phyloP scores from a whole-genome alignment of 2,888 invertebrate species.

The Pollenia labialis region DNA sequence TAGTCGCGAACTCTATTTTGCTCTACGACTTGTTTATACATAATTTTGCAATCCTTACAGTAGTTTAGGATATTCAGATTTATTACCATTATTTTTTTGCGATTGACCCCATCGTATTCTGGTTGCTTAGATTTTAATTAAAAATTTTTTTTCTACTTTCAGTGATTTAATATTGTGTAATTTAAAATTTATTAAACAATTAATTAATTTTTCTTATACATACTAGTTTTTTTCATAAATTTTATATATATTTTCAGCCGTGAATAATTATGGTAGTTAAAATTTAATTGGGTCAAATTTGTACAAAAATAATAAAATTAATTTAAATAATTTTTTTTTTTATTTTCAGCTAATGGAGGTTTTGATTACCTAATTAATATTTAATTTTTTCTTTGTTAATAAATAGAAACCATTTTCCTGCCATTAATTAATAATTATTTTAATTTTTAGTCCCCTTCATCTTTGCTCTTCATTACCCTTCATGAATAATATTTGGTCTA shows the following conservation, averaged over 20 bases:
- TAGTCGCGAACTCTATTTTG: too few relatives aligned
- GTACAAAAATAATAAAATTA: constrained; percentile 31
- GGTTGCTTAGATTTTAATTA: constrained; percentile 1
- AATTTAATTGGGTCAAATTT: constrained; percentile 33
- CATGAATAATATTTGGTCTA: background rate
- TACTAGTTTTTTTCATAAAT: constrained; percentile 17
- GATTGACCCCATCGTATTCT: background rate
- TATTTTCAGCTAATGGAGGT: constrained; percentile 32
- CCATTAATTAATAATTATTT: constrained; percentile 57
- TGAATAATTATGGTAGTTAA: background rate
- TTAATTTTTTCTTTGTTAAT: constrained; percentile 10
- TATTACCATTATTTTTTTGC: background rate
- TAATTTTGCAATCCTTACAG: too few relatives aligned
- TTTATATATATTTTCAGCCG: constrained; percentile 44
- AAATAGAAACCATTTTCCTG: constrained; percentile 41
- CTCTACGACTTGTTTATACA: too few relatives aligned
- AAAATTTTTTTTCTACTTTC: background rate
- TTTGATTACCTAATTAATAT: constrained; percentile 37
- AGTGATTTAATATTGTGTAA: constrained; percentile 32
- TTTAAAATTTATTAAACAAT: constrained; percentile 51
- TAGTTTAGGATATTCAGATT: too few relatives aligned
- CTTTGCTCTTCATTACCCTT: background rate
- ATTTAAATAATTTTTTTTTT: constrained; percentile 31
- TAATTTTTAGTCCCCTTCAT: background rate
- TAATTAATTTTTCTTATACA: constrained; percentile 1